These are phyloP conservation scores for Alfaro cultratus DNA, from an alignment of 2,797 vertebrate species.

Conservation along the genomic window DNA sequence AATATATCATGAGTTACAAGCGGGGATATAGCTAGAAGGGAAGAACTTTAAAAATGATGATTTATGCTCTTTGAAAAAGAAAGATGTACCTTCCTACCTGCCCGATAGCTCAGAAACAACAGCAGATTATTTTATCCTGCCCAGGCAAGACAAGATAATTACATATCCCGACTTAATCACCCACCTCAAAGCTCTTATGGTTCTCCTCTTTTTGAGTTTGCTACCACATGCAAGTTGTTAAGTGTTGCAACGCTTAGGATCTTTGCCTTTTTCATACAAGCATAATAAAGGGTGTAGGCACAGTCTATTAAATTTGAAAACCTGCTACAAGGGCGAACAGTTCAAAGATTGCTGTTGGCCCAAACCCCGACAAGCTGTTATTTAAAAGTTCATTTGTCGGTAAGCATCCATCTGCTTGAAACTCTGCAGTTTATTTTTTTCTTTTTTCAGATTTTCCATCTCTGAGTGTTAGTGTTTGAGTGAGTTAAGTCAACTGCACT, in stretches of 20 bases:
- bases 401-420: constrained; percentile 52
- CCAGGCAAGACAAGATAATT: constrained; percentile 74
- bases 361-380: constrained; percentile 23
- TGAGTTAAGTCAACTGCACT: constrained; percentile 30
- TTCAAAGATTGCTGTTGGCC: constrained; percentile 58
- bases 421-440: constrained; percentile 25
- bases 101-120: constrained; percentile 60
- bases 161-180: constrained; percentile 70
- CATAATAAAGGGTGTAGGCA: constrained; percentile 67
- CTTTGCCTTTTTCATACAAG: constrained; percentile 38
- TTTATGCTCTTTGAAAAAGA: constrained; percentile 72
- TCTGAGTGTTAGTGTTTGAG: constrained; percentile 26
- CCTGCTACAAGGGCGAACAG: constrained; percentile 26
- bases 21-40: not conserved
- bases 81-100: constrained; percentile 63
- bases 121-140: constrained; percentile 73
- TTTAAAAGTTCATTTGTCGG: constrained; percentile 58
- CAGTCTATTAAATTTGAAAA: constrained; percentile 36
- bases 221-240: constrained; percentile 42
- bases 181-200: constrained; percentile 63
- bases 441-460: constrained; percentile 55
- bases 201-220: constrained; percentile 43
- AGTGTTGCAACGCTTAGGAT: constrained; percentile 58
- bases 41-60: not conserved
- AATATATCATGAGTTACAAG: not conserved